Evolutionary conservation across 2,797 vertebrate genomes (phyloP).

Genomic region (Eospalax fontanierii): DNA sequence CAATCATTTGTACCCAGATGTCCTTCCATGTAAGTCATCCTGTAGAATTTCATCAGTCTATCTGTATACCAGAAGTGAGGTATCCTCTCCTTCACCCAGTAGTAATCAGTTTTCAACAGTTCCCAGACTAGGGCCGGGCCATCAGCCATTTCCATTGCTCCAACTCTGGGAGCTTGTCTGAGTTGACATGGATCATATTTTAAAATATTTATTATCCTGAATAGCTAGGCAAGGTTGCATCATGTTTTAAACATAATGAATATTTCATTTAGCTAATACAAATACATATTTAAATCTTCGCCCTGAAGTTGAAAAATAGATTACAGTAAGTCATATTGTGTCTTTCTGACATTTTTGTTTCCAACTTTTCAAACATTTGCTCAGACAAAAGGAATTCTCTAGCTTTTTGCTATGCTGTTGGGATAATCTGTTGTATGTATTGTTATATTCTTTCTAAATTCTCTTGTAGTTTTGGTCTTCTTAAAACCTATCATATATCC

Average conservation of each 20-base stretch:
- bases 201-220: background rate
- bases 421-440: background rate
- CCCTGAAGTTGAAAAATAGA: background rate
- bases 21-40: too few relatives aligned
- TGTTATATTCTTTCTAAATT: background rate
- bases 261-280: background rate
- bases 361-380: too few relatives aligned
- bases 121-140: too few relatives aligned
- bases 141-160: too few relatives aligned
- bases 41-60: too few relatives aligned
- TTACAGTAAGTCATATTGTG: background rate
- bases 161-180: too few relatives aligned
- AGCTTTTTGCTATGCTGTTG: background rate
- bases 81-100: too few relatives aligned
- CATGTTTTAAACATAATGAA: background rate
- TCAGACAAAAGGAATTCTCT: background rate
- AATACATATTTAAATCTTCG: background rate
- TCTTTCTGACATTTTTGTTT: background rate
- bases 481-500: background rate
- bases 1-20: too few relatives aligned
- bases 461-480: background rate
- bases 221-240: background rate
- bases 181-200: background rate
- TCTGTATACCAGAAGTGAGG: too few relatives aligned
- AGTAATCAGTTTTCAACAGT: too few relatives aligned